phyloP scores from a whole-genome alignment of 23 tunicate genomes.

The Botrylloides violaceus region DNA sequence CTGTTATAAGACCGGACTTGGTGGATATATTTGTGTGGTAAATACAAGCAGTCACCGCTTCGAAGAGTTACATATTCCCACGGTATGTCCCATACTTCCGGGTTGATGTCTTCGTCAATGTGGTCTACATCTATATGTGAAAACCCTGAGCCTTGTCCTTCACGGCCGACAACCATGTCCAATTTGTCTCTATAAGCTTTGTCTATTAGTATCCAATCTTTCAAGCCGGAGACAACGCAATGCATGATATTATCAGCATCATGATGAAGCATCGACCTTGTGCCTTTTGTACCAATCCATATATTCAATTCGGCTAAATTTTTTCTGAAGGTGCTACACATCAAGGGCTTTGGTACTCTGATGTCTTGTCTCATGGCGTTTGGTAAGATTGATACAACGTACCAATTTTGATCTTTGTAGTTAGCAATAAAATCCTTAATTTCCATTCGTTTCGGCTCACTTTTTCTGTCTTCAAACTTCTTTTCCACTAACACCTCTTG shows the following conservation, averaged over 20 bases:
- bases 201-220: slow-evolving; percentile 85
- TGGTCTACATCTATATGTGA: slow-evolving; percentile 57
- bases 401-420: slow-evolving; percentile 67
- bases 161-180: slow-evolving; percentile 39
- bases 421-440: slow-evolving; percentile 44
- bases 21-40: slow-evolving; percentile 69
- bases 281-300: slow-evolving; percentile 91
- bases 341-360: slow-evolving; percentile 77
- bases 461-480: slow-evolving; percentile 80
- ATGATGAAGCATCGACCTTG: slow-evolving; percentile 79
- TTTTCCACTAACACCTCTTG: slow-evolving; percentile 79
- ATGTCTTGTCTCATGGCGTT: slow-evolving; percentile 71
- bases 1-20: slow-evolving; percentile 89
- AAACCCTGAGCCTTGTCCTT: slow-evolving; percentile 73
- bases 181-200: slow-evolving; percentile 26
- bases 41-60: slow-evolving; percentile 75
- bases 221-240: slow-evolving; percentile 74
- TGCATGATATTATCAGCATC: slow-evolving; percentile 93
- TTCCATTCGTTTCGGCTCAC: slow-evolving; percentile 72
- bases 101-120: slow-evolving; percentile 33
- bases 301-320: slow-evolving; percentile 72
- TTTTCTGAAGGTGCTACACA: slow-evolving; percentile 61
- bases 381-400: slow-evolving; percentile 79
- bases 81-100: slow-evolving; percentile 66
- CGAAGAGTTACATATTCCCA: slow-evolving; percentile 67